Conservation (phyloP, 2,888 invertebrate species). For the Lucinisca nassula region DNA sequence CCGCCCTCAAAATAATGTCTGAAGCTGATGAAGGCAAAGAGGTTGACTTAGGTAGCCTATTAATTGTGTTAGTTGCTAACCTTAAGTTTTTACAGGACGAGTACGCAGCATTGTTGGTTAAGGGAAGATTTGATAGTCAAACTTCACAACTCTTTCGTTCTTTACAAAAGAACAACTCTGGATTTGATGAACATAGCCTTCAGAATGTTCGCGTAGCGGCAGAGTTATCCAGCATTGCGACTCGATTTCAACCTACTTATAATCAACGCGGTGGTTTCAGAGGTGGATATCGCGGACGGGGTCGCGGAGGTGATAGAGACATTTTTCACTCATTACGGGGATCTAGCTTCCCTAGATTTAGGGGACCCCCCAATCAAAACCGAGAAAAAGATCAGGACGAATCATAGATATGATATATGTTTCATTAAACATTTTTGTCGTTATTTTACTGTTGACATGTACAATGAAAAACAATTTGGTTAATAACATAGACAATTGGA, state of each 20-base stretch:
- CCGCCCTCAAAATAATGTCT: constrained; percentile 9
- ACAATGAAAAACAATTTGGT: neutral
- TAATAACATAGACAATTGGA: neutral
- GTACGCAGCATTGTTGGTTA: neutral
- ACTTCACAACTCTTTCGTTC: constrained; percentile 25
- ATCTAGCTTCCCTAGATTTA: neutral
- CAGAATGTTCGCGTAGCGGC: neutral
- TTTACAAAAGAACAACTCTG: constrained; percentile 8
- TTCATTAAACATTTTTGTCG: neutral
- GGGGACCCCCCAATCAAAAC: neutral
- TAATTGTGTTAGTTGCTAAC: neutral
- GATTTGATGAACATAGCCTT: neutral
- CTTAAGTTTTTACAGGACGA: constrained; percentile 13
- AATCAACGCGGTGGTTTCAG: neutral
- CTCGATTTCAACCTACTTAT: neutral
- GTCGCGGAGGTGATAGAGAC: neutral
- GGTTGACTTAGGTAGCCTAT: neutral
- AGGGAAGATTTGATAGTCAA: neutral
- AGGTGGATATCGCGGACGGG: neutral
- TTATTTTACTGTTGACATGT: neutral
- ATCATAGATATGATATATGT: neutral
- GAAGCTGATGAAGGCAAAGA: neutral
- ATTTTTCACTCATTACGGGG: neutral
- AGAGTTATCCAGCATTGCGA: neutral
- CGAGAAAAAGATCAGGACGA: neutral